phyloP scores from a whole-genome alignment of 2,113 vertebrate genomes.

The Suricata suricatta region DNA sequence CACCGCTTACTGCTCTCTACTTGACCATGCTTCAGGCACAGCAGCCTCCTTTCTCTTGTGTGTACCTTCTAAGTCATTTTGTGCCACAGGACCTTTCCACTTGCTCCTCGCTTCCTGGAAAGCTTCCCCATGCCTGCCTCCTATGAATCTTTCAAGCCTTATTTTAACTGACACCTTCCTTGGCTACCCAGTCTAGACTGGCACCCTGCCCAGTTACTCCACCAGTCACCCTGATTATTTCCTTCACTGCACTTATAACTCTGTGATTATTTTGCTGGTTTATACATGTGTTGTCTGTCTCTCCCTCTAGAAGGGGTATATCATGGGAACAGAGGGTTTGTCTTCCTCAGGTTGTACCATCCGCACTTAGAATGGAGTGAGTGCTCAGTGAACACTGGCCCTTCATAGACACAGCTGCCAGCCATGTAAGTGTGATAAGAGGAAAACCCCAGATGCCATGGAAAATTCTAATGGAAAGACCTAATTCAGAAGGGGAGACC shows the following conservation, averaged over 20 bases:
- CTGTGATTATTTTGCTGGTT: background rate
- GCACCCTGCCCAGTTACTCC: background rate
- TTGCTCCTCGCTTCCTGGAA: background rate
- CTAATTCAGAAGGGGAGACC: background rate
- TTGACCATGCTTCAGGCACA: accelerated
- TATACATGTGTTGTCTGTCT: accelerated
- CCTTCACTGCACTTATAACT: background rate
- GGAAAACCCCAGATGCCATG: background rate
- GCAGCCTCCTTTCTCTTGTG: background rate
- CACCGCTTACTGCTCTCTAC: too few species aligned
- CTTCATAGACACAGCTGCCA: background rate
- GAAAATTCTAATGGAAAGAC: background rate
- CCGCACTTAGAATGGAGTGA: background rate
- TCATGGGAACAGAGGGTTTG: background rate
- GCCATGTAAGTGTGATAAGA: background rate
- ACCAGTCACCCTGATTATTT: background rate
- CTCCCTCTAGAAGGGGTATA: background rate
- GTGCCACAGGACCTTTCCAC: background rate
- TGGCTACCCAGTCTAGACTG: background rate
- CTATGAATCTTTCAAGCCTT: background rate
- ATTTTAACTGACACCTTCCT: background rate
- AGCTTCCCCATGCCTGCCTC: background rate
- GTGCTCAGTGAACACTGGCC: too few species aligned
- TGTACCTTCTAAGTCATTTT: background rate
- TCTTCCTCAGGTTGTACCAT: background rate